Base-by-base conservation (phyloP, 2,797 vertebrate genomes). In the Buceros bicornis region DNA sequence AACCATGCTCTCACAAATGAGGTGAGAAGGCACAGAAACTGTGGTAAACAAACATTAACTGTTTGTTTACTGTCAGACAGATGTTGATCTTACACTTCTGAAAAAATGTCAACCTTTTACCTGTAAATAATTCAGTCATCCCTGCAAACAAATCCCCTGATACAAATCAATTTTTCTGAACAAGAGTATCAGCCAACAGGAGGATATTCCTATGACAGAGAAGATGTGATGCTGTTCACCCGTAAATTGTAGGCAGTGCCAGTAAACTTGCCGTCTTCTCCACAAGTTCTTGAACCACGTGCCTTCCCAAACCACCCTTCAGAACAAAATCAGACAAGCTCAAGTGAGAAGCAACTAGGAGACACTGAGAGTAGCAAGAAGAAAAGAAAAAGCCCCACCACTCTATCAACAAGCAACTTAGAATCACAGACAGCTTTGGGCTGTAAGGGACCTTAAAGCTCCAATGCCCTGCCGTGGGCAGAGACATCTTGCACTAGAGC, bases 211-310 rank as follows among this genome's bases (percentile, higher is more conserved):
- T 11, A 6, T 3, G 58, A 43, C 42, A 76, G 18, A 14, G 22
- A 16, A 16, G 67, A 61, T 1, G 3, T 3, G 51, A 43, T 2
- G 40, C 3, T 47, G 11, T 13, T 65, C 77, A 65, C 17, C 42
- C 1, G 0, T 4, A 20, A 17, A 10, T 0, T 4, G 12, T 20
- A 42, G 73, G 67, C 76, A 25, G 25, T 24, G 42, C 5, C 37
- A 50, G 11, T 3, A 18, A 70, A 53, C 8, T 25, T 71, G 35
- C 33, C 14, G 47, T 64, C 15, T 5, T 24, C 45, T 56, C 65
- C 69, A 66, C 43, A 20, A 81, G 48, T 31, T 33, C 51, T 6
- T 26, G 20, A 58, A 50, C 16, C 8, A 45, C 1, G 3, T 8
- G 42, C 13, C 9, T 51, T 69, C 62, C 54, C 45, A 31, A 74